These are phyloP conservation scores for Carposina sasakii DNA, from an alignment of 1,140 invertebrate genomes.

Conservation along the genomic window DNA sequence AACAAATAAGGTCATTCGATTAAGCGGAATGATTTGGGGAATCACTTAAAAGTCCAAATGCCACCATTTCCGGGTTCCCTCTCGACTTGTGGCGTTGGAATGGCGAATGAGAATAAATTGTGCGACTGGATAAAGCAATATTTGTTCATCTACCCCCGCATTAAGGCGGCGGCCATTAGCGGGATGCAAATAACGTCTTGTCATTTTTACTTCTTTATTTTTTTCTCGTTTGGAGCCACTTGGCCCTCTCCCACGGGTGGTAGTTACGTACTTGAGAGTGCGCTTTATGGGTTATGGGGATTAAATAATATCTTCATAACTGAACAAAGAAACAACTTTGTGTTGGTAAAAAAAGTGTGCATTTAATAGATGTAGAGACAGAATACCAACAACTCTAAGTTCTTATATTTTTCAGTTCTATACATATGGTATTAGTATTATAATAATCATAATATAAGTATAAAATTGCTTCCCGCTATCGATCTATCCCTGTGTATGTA, in stretches of 20 bases:
- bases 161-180: slow-evolving; percentile 64
- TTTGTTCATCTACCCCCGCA: slow-evolving; percentile 70
- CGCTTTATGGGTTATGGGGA: slow-evolving; percentile 15
- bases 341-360: no score
- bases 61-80: slow-evolving; percentile 48
- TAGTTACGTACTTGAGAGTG: slow-evolving; percentile 25
- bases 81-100: slow-evolving; percentile 49
- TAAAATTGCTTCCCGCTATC: no score
- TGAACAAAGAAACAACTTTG: no score
- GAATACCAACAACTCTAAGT: no score
- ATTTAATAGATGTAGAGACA: no score
- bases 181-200: slow-evolving; percentile 71
- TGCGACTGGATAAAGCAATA: slow-evolving; percentile 69
- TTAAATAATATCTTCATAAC: no score
- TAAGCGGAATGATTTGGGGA: slow-evolving; percentile 64
- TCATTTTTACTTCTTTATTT: slow-evolving; percentile 71
- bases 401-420: no score
- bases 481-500: no score
- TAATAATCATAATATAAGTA: no score
- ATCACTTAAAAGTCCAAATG: slow-evolving; percentile 62
- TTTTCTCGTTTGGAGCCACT: slow-evolving; percentile 47
- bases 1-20: slow-evolving; percentile 60
- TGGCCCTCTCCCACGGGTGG: slow-evolving; percentile 46
- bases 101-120: slow-evolving; percentile 69
- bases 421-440: no score